phyloP scores from a whole-genome alignment of 2,797 vertebrate species.

The Gastrophryne carolinensis region DNA sequence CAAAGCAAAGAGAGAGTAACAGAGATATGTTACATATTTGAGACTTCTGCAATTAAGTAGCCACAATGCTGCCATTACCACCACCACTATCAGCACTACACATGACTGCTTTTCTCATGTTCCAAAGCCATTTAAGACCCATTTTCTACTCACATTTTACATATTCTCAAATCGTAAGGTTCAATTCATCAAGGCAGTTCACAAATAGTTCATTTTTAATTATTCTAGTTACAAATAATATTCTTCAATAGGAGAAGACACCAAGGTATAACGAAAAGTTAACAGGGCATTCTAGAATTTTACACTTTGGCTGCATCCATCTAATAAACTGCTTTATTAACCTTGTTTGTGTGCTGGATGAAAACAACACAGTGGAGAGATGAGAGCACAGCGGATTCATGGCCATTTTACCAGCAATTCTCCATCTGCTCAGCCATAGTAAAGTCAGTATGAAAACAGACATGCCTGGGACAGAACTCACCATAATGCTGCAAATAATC shows the following conservation, averaged over 20 bases:
- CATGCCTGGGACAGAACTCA: conserved; percentile 21
- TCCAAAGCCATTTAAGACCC: too few species aligned
- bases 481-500: conserved; percentile 7
- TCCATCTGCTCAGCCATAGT: conserved; percentile 34
- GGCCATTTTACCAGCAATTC: conserved; percentile 39
- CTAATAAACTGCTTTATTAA: conserved; percentile 48
- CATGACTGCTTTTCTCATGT: too few species aligned
- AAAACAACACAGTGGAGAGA: conserved; percentile 39
- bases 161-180: too few species aligned
- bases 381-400: conserved; percentile 21
- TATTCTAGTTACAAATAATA: conserved; percentile 1
- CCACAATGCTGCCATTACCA: too few species aligned
- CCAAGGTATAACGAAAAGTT: conserved; percentile 21
- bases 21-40: too few species aligned
- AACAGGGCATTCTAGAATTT: conserved; percentile 37
- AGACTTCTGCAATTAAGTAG: too few species aligned
- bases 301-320: conserved; percentile 39
- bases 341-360: conserved; percentile 37
- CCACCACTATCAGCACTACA: too few species aligned
- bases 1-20: too few species aligned
- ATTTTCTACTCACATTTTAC: too few species aligned
- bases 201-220: too few species aligned
- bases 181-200: too few species aligned
- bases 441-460: conserved; percentile 26
- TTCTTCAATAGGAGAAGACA: conserved; percentile 13